Percentiles rank a stretch among this genome's conserved stretches.
phyloP scores from a whole-genome alignment of 2,797 vertebrate genomes.

The Podarcis lilfordi region DNA sequence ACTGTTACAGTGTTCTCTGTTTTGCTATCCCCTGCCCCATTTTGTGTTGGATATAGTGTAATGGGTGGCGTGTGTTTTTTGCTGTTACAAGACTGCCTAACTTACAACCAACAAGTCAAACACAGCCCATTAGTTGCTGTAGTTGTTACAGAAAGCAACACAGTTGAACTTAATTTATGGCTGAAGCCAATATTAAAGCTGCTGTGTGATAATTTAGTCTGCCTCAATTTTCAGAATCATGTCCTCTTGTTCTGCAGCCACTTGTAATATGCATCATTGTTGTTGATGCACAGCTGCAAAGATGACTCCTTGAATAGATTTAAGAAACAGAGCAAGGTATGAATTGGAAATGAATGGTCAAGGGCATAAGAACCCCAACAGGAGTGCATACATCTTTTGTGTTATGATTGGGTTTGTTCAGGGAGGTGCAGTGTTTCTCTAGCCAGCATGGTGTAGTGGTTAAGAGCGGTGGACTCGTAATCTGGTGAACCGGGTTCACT shows the following conservation, averaged over 20 bases:
- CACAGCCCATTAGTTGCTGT: not conserved
- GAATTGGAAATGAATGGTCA: not conserved
- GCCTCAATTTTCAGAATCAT: not conserved
- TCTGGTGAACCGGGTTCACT: too few species aligned
- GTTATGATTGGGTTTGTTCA: not conserved
- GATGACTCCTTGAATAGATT: not conserved
- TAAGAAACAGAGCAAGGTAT: not conserved
- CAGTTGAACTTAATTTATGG: not conserved
- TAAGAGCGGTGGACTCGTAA: too few species aligned
- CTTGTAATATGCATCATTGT: not conserved
- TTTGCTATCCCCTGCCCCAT: not conserved
- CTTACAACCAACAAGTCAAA: not conserved
- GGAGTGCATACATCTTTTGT: not conserved
- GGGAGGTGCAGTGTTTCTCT: not conserved
- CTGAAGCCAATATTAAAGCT: not conserved
- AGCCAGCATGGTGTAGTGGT: too few species aligned
- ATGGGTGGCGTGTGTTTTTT: not conserved
- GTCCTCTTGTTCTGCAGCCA: not conserved
- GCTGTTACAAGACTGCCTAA: not conserved
- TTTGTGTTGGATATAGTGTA: not conserved
- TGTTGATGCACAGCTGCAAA: not conserved
- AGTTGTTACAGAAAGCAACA: not conserved
- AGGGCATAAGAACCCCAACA: not conserved
- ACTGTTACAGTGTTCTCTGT: not conserved
- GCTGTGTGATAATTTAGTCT: not conserved